phyloP scores from a whole-genome alignment of 2,113 vertebrate genomes.

The Rhinogobius similis region DNA sequence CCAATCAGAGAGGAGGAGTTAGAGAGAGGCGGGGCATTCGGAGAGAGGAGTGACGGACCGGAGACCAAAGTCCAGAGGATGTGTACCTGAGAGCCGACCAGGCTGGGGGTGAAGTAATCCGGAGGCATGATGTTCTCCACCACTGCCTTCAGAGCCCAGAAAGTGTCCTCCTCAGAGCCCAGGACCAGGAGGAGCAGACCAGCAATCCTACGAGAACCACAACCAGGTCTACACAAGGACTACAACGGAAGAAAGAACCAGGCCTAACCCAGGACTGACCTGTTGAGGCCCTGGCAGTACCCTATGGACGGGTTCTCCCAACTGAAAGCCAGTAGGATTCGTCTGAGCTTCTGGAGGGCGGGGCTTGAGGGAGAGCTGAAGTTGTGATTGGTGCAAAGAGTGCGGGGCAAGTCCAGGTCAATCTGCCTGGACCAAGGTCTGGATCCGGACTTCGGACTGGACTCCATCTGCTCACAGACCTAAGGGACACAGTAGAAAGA shows the following conservation, averaged over 20 bases:
- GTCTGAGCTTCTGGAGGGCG: constrained; percentile 84
- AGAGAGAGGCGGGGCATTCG: background rate
- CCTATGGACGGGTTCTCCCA: constrained; percentile 92
- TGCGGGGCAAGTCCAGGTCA: constrained; percentile 91
- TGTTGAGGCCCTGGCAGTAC: constrained; percentile 96
- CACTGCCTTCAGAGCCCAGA: constrained; percentile 92
- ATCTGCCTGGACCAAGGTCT: constrained; percentile 90
- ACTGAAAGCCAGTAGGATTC: constrained; percentile 90
- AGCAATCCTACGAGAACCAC: constrained; percentile 79
- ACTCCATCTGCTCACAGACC: constrained; percentile 78
- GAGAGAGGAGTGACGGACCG: too few relatives aligned
- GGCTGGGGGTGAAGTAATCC: constrained; percentile 90
- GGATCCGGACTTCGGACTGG: constrained; percentile 80
- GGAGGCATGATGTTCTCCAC: constrained; percentile 89
- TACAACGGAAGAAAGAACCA: background rate
- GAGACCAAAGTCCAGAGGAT: background rate
- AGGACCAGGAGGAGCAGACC: constrained; percentile 89
- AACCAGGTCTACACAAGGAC: background rate
- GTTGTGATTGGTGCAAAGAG: constrained; percentile 88
- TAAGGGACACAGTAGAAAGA: constrained; percentile 16
- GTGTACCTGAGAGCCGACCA: constrained; percentile 88
- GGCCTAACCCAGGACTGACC: constrained; percentile 64
- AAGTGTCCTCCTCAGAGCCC: constrained; percentile 88
- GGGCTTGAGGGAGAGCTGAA: constrained; percentile 86
- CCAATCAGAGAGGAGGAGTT: background rate